Evolutionary conservation across 1,140 invertebrate genomes (phyloP).

Genomic region (Lethrus apterus): DNA sequence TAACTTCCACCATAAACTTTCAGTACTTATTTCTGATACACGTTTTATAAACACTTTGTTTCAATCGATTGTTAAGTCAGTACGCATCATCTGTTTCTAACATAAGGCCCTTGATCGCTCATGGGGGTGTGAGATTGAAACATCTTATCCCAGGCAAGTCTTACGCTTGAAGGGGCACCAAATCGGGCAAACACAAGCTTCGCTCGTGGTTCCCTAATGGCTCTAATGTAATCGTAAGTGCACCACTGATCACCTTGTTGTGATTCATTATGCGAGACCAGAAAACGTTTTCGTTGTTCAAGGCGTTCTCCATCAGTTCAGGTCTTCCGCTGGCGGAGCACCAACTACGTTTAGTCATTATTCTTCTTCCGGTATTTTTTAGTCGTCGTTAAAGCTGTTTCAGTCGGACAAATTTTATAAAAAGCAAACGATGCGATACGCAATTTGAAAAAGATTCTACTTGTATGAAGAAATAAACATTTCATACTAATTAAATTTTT

Average conservation of each 20-base stretch:
- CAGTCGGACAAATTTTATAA: background rate
- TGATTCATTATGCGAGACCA: constrained; percentile 19
- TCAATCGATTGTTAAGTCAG: no score
- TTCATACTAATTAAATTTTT: no score
- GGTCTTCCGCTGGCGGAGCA: constrained; percentile 1
- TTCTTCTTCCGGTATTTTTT: constrained; percentile 14
- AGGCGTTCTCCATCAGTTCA: constrained; percentile 5
- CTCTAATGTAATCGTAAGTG: constrained; percentile 17
- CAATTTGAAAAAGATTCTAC: no score
- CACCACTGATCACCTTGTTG: constrained; percentile 18
- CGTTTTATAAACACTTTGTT: no score
- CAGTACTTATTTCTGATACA: no score
- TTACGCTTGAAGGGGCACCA: constrained; percentile 6
- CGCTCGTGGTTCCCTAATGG: constrained; percentile 14
- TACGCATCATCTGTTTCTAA: background rate
- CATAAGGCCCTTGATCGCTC: constrained; percentile 1
- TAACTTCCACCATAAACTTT: no score
- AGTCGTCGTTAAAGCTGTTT: background rate
- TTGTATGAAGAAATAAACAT: no score
- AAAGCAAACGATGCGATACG: no score
- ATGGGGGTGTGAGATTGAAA: constrained; percentile 9
- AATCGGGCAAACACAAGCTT: constrained; percentile 12
- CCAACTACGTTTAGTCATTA: constrained; percentile 20
- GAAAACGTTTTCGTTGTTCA: constrained; percentile 30
- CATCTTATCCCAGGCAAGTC: background rate